These are phyloP conservation scores for Cassiopea xamachana DNA, from an alignment of 30 jellyfish, hydroid and myxozoan species.

Conservation along the genomic window DNA sequence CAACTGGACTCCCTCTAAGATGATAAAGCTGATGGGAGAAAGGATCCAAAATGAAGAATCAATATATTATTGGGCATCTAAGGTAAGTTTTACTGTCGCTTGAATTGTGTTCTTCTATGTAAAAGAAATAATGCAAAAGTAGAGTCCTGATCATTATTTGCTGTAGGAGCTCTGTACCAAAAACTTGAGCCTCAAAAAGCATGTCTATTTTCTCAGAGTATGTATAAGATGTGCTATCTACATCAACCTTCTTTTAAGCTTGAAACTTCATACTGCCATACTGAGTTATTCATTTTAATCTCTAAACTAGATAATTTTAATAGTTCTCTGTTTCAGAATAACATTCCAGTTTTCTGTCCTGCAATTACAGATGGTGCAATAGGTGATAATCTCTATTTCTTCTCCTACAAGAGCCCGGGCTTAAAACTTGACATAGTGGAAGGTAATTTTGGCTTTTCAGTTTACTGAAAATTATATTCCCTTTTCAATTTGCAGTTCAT, in stretches of 20 bases:
- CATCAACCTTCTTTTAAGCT: too few species aligned
- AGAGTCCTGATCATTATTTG: not conserved
- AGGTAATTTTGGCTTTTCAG: slow-evolving; percentile 44
- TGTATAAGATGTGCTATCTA: too few species aligned
- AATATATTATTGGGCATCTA: slow-evolving; percentile 95
- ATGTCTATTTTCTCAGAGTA: too few species aligned
- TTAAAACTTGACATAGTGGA: slow-evolving; percentile 87
- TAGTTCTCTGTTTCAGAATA: slow-evolving; percentile 61
- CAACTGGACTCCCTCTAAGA: slow-evolving; percentile 92
- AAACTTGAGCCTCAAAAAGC: too few species aligned
- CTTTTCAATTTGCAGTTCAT: too few species aligned
- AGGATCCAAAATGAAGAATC: slow-evolving; percentile 88
- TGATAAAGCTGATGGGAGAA: slow-evolving; percentile 82
- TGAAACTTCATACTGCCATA: too few species aligned
- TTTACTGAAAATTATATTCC: not conserved
- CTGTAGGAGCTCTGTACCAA: too few species aligned
- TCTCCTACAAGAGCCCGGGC: slow-evolving; percentile 92
- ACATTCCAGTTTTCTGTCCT: slow-evolving; percentile 99
- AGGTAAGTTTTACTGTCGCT: slow-evolving; percentile 39
- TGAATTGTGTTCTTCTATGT: not conserved
- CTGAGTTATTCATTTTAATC: too few species aligned
- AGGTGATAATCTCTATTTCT: slow-evolving; percentile 95
- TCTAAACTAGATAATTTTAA: not conserved
- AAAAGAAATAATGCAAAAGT: not conserved
- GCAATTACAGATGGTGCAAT: slow-evolving; percentile 99